Base-by-base conservation (phyloP, 2,113 vertebrate species). In the Rhombomys opimus region DNA sequence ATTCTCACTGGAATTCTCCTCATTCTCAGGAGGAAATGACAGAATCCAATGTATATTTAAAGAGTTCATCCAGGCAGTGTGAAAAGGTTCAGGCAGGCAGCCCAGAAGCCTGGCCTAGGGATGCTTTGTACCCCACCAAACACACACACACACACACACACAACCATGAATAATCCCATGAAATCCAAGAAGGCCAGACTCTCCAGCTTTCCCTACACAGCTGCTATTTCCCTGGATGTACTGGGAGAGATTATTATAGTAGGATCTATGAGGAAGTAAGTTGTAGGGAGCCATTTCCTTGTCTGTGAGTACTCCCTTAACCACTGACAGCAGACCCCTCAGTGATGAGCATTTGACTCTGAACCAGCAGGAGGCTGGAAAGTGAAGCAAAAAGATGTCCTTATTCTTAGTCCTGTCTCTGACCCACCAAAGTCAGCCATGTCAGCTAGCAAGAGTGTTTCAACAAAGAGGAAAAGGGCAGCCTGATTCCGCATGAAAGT, bases 41-140 rank as follows among this genome's bases (percentile, higher is more conserved):
- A 76, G 30, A 92, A 81, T 76, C 72, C 93, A 57, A 5, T n/a
- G 63, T 89, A 85, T 72, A 90, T 68, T 87, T 95, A 82, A 93
- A 93, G 78, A 92, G 63, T 68, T 52, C 41, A 30, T 87, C 61
- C 94, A 57, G 91, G 32, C 50, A 85, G 27, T 88, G 50, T 8
- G 2, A 86, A 95, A 88, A 88, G 35, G 52, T n/a, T 88, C 50
- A n/a, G 50, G 68, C n/a, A n/a, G 65, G 84, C 61, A 86, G 61
- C 38, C 25, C n/a, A 72, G 84, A 73, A 35, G 73, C 57, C 25
- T 75, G n/a, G 32, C 68, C 10, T 57, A 30, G 23, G 61, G 32
- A 7, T 7, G 30, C 30, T 72, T 46, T 5, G 15, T 12, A 23
- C 70, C 52, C 11, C 70, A 32, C 27, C 30, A 57, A 63, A 22